phyloP scores from a whole-genome alignment of 2,113 vertebrate species.

The Taxidea taxus region DNA sequence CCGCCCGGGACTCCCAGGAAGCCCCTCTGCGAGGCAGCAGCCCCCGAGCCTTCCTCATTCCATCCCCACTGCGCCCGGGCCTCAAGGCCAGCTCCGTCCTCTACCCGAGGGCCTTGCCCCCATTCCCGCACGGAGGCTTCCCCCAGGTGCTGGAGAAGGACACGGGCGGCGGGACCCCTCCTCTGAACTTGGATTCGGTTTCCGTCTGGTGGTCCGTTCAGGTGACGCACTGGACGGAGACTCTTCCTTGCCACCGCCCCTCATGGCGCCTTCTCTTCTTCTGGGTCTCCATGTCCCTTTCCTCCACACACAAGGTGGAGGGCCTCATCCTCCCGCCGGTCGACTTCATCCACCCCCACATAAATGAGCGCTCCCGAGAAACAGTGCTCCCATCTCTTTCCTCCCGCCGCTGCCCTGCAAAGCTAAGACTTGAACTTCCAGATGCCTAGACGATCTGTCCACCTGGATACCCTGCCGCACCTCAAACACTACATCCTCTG shows the following conservation, averaged over 20 bases:
- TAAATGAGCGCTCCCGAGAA: not conserved
- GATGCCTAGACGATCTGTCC: not conserved
- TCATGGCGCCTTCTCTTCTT: not conserved
- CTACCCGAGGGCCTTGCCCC: not conserved
- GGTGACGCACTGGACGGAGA: rapidly evolving
- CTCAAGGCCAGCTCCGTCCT: not conserved
- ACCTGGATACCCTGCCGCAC: not conserved
- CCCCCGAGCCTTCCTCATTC: not conserved
- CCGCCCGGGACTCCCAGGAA: not conserved
- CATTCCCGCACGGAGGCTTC: not conserved
- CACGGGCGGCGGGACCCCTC: not conserved
- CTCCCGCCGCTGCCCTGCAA: not conserved
- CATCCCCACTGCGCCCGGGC: not conserved
- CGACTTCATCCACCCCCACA: not conserved
- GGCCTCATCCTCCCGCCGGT: not conserved
- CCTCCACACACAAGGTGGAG: not conserved
- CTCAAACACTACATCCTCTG: not conserved
- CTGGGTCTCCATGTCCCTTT: not conserved
- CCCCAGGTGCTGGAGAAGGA: not conserved
- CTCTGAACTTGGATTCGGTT: not conserved
- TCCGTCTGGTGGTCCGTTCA: not conserved
- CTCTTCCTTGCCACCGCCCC: not conserved
- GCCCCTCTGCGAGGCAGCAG: too few relatives aligned
- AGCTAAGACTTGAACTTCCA: not conserved
- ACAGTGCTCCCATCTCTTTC: not conserved